phyloP scores from a whole-genome alignment of 2,888 invertebrate genomes.

The Autographa pulchrina region DNA sequence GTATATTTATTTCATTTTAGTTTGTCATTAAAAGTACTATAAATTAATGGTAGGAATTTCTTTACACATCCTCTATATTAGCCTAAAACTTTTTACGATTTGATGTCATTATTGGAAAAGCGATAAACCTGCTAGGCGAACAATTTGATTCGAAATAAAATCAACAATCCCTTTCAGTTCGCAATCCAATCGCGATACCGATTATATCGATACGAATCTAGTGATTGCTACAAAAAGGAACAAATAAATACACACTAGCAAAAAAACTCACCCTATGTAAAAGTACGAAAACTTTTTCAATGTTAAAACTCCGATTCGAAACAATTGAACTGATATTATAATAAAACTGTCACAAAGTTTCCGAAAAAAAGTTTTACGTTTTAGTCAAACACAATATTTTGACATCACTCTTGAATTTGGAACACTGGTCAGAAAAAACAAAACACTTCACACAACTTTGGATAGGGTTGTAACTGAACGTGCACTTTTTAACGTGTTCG shows the following conservation, averaged over 20 bases:
- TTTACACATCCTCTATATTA: constrained; percentile 47
- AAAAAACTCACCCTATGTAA: constrained; percentile 47
- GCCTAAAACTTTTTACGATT: constrained; percentile 65
- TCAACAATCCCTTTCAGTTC: constrained; percentile 61
- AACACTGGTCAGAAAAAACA: constrained; percentile 58
- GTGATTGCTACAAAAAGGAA: constrained; percentile 35
- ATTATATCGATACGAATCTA: constrained; percentile 50
- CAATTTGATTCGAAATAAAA: constrained; percentile 67
- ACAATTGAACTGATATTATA: constrained; percentile 38
- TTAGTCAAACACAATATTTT: constrained; percentile 62
- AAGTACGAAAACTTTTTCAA: constrained; percentile 29
- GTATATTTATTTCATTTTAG: constrained; percentile 9
- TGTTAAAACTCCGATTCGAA: constrained; percentile 24
- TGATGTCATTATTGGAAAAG: constrained; percentile 72
- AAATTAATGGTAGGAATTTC: constrained; percentile 40
- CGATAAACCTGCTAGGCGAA: constrained; percentile 68
- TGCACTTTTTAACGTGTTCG: constrained; percentile 61
- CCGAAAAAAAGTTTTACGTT: constrained; percentile 54
- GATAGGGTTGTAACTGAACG: constrained; percentile 55
- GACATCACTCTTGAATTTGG: constrained; percentile 62
- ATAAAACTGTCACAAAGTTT: constrained; percentile 60
- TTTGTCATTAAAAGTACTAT: constrained; percentile 30
- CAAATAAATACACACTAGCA: constrained; percentile 32
- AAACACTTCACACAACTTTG: constrained; percentile 57
- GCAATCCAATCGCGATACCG: constrained; percentile 54